Conservation (phyloP, 2,888 invertebrate species). For the Drosophila meridiana region DNA sequence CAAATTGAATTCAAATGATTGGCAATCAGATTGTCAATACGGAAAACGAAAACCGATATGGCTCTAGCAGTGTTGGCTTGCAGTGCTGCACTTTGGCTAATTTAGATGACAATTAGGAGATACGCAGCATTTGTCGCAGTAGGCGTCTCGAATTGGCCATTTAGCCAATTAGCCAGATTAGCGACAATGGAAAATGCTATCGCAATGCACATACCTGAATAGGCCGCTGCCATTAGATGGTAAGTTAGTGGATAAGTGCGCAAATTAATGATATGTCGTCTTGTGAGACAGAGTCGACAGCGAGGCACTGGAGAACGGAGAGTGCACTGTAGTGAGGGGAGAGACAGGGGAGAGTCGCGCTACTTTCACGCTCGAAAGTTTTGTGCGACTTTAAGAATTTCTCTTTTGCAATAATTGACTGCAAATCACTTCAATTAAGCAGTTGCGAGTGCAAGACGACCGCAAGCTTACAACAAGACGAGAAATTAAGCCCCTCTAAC, state of each 20-base stretch:
- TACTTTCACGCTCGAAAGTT: slow-evolving; percentile 76
- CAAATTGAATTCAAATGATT: slow-evolving; percentile 43
- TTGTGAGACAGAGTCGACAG: slow-evolving; percentile 13
- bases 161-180: slow-evolving; percentile 47
- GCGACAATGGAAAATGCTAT: slow-evolving; percentile 19
- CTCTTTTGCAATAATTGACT: slow-evolving; percentile 80
- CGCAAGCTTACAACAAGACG: slow-evolving; percentile 26
- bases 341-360: slow-evolving; percentile 20
- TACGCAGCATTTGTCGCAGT: slow-evolving; percentile 23
- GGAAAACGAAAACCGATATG: slow-evolving; percentile 40
- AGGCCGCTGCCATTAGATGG: slow-evolving; percentile 29
- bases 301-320: slow-evolving; percentile 16
- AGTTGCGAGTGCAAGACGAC: slow-evolving; percentile 58
- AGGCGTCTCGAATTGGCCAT: slow-evolving; percentile 31
- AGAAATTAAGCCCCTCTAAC: slow-evolving; percentile 33
- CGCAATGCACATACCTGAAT: not conserved
- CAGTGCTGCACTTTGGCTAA: slow-evolving; percentile 42
- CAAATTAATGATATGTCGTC: slow-evolving; percentile 16
- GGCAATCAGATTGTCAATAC: slow-evolving; percentile 40
- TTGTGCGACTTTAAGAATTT: slow-evolving; percentile 66
- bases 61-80: not conserved
- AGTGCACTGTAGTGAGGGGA: not conserved
- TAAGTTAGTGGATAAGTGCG: slow-evolving; percentile 14
- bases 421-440: slow-evolving; percentile 76
- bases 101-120: slow-evolving; percentile 61